These are phyloP conservation scores for Eupithecia abbreviata DNA, from an alignment of 2,888 invertebrate species.

Conservation along the genomic window DNA sequence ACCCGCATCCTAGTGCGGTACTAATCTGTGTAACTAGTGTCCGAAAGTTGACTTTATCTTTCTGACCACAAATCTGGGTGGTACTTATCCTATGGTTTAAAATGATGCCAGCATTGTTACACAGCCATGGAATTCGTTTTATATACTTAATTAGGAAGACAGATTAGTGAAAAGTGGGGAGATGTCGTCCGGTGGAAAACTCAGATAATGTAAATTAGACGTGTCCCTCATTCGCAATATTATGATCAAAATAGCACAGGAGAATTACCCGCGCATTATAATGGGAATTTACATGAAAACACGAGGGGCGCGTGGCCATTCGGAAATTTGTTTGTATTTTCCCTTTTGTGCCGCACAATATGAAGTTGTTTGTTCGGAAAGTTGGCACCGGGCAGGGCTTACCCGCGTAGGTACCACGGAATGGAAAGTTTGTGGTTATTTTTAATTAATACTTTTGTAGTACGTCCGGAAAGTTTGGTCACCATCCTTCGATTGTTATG, in stretches of 20 bases:
- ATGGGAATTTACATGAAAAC: constrained; percentile 17
- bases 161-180: not conserved
- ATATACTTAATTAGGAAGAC: not conserved
- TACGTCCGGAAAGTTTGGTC: not conserved
- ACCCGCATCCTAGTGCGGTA: constrained; percentile 7
- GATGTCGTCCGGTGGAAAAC: not conserved
- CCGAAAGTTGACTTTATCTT: constrained; percentile 5
- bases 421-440: constrained; percentile 56
- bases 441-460: constrained; percentile 53
- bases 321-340: constrained; percentile 48
- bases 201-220: constrained; percentile 4
- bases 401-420: constrained; percentile 48
- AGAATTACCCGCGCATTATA: constrained; percentile 14
- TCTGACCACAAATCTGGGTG: not conserved
- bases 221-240: constrained; percentile 12
- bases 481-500: not conserved
- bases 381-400: constrained; percentile 55
- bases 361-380: constrained; percentile 54
- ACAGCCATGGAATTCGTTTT: not conserved
- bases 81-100: not conserved
- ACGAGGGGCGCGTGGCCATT: constrained; percentile 23
- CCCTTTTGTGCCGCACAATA: constrained; percentile 48
- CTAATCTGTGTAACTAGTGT: constrained; percentile 6
- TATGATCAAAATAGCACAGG: constrained; percentile 7
- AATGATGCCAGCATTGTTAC: not conserved